phyloP scores from a whole-genome alignment of 2,113 vertebrate species.

The Steatornis caripensis region DNA sequence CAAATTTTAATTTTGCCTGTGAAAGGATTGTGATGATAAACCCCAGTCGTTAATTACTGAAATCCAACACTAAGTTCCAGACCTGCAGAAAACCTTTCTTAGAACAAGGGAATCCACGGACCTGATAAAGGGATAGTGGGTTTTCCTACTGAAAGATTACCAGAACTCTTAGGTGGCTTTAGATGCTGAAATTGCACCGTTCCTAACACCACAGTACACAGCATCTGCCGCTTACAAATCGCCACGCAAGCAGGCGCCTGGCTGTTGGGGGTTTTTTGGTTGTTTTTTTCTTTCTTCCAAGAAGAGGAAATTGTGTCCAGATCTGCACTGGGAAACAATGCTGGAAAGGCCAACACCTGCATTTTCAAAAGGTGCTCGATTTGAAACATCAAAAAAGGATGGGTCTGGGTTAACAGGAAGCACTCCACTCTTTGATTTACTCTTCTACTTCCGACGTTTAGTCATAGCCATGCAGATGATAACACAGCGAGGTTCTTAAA shows the following conservation, averaged over 20 bases:
- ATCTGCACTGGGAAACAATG: too few species aligned
- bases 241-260: rapidly evolving
- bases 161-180: neutral
- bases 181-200: neutral
- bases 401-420: neutral
- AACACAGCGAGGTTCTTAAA: neutral
- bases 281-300: neutral
- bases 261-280: rapidly evolving
- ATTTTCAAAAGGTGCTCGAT: neutral
- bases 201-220: rapidly evolving
- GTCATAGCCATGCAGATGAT: neutral
- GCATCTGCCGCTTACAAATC: neutral
- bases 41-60: neutral
- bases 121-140: neutral
- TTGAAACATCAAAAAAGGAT: neutral
- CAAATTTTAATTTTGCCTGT: neutral
- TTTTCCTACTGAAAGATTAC: neutral
- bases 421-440: neutral
- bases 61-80: neutral
- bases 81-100: neutral
- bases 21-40: neutral
- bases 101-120: neutral
- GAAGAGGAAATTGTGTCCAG: neutral
- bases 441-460: neutral
- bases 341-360: neutral